Evolutionary conservation across 2,113 vertebrate species (phyloP).

Genomic region (Choloepus hoffmanni): DNA sequence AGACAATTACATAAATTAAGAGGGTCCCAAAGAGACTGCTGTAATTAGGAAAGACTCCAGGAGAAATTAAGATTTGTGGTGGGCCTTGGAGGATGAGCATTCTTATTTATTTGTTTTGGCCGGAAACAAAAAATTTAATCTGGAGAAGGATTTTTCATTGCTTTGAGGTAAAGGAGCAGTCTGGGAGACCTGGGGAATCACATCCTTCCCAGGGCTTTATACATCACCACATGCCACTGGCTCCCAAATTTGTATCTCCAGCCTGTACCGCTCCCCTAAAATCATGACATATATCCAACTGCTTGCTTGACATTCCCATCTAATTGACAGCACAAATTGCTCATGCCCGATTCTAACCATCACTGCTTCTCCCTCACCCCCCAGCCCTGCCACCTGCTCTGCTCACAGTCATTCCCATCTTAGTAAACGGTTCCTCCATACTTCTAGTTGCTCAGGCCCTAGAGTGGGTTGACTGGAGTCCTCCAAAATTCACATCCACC

Average conservation of each 20-base stretch:
- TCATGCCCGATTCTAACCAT: neutral
- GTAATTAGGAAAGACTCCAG: conserved; percentile 72
- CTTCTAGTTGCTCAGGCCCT: neutral
- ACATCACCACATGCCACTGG: too few relatives aligned
- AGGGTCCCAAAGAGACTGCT: neutral
- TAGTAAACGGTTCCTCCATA: neutral
- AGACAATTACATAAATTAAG: conserved; percentile 74
- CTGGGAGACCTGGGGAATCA: neutral
- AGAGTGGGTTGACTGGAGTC: too few relatives aligned
- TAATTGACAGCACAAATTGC: neutral
- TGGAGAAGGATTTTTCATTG: neutral
- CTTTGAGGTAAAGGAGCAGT: neutral
- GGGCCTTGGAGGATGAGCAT: conserved; percentile 32
- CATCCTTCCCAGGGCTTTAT: neutral
- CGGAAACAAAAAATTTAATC: conserved; percentile 20
- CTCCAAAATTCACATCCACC: too few relatives aligned
- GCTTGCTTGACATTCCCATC: neutral
- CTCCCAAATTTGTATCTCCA: neutral
- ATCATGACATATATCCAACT: neutral
- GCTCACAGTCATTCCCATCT: neutral
- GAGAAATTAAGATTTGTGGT: conserved; percentile 72
- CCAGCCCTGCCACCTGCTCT: neutral
- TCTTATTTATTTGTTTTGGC: conserved; percentile 39
- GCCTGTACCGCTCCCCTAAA: neutral
- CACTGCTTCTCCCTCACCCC: neutral